Base-by-base conservation (phyloP, 2,797 vertebrate species). In the Spea hammondii region DNA sequence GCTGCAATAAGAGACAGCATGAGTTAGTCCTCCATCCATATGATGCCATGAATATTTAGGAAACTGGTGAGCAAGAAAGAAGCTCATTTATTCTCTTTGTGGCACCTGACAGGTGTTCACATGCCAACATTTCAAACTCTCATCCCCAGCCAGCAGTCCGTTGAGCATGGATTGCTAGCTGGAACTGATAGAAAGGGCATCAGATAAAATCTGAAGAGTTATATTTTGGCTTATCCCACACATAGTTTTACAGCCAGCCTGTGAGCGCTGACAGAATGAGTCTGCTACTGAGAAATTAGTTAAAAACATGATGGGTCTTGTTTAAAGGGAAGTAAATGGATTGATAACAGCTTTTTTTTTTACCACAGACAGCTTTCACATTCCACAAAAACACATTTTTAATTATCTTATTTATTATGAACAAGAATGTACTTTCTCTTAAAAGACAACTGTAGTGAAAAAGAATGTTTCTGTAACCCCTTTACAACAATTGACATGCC, bases 171-270 rank as follows among this genome's bases (percentile, higher is more conserved):
- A 4, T 54, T 44, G 9, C 68, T 54, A 8, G n/a, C 50, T 54
- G 68, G 55, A 55, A 70, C 45, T 70, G 50, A 70, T 70, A 48
- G 68, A 55, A 70, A 70, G 50, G 68, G 14, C 51, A 70, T 54
- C 68, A 70, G 68, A 70, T 44, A 70, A 70, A 55, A 55, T 8
- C 50, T 17, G 55, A 70, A 70, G 4, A 70, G 68, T 44, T 55
- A 55, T 5, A 55, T 70, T 70, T 70, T 50, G 68, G 3, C 45
- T 70, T 17, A 70, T 54, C 50, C 50, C 11, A 44, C 9, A 53
- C 50, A 32, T 70, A 54, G 4, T 55, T 44, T 70, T 14, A 53
- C 12, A 32, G 50, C 13, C 50, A 44, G 2, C 13, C 11, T 70
- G 49, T 70, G 48, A 53, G 32, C 4, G 0, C n/a, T 13, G 5